Conservation (phyloP, 92 coral and sea anemone genomes). For the Diadumene lineata region DNA sequence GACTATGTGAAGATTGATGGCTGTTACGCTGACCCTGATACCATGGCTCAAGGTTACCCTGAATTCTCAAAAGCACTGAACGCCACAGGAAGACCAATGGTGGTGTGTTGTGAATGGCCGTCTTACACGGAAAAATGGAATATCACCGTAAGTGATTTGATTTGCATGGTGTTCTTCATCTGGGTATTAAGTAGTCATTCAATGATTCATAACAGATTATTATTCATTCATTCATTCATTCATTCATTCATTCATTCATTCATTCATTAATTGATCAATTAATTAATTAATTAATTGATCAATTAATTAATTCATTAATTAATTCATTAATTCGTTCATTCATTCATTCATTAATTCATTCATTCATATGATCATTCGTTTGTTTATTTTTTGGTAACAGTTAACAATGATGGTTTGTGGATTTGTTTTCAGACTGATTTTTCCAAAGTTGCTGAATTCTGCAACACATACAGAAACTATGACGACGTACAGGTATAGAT, state of each 20-base stretch:
- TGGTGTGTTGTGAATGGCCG: constrained; percentile 93
- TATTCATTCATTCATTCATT: background rate
- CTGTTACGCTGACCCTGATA: constrained; percentile 78
- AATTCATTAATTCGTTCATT: too few relatives aligned
- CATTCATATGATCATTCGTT: too few relatives aligned
- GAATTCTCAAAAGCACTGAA: constrained; percentile 83
- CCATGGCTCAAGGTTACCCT: constrained; percentile 84
- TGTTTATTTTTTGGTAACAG: too few relatives aligned
- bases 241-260: constrained; percentile 3
- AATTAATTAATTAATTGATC: too few relatives aligned
- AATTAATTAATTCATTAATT: too few relatives aligned
- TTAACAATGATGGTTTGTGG: background rate
- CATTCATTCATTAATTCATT: too few relatives aligned
- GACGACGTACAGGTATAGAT: constrained; percentile 85
- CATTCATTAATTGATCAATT: background rate
- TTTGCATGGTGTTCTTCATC: background rate
- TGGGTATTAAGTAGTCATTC: too few relatives aligned
- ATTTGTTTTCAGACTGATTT: constrained; percentile 65
- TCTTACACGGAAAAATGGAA: constrained; percentile 43
- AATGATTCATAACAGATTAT: background rate
- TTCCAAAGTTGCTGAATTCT: constrained; percentile 65
- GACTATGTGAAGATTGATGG: constrained; percentile 97
- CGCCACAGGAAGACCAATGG: constrained; percentile 88
- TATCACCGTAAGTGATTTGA: constrained; percentile 10
- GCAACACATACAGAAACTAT: constrained; percentile 93